Base-by-base conservation (phyloP, 2,113 vertebrate genomes). In the Hemiprocne comata region DNA sequence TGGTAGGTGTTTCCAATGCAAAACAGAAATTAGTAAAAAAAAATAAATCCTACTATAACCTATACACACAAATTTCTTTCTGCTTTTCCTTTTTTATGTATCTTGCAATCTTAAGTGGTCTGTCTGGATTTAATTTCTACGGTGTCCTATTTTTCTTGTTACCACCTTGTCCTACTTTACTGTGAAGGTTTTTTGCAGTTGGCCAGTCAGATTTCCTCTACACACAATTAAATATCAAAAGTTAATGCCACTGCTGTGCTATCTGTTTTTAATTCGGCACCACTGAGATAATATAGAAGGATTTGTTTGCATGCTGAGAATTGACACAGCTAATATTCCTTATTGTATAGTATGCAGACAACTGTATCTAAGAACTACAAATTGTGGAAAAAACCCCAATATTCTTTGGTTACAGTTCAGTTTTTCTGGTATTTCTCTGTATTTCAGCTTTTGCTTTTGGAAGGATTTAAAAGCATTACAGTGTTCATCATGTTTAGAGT, bases 41-140 rank as follows among this genome's bases (percentile, higher is more conserved):
- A 29, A 1, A 1, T 0, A 11, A 8, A 46, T 14, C 4, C 12
- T 54, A 17, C 23, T 28, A 34, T 75, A 80, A 54, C 2, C 8
- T 54, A 54, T 54, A 61, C 1, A 38, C 11, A 44, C 69, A 65
- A 70, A 0, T 3, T n/a, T 58, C 3, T 60, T 60, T 55, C 33
- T 60, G 7, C 2, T 70, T 83, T 75, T 75, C 4, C 4, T 46
- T 71, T 80, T 46, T 3, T 26, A 29, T 62, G 5, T 50, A 23
- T 46, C 21, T 72, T 66, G 5, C 29, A 40, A 13, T 75, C 33
- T 66, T 34, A 55, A 57, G 2, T 23, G 11, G 10, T 54, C 13
- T 18, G 3, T 55, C 34, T 75, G 40, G 17, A 50, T 7, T 51
- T 75, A 54, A 74, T 61, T 84, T 66, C 62, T 18, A 70, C 9